A percentile compares a stretch with the other conserved stretches of the same genome.
phyloP scores from a whole-genome alignment of 2,797 vertebrate species.

The Aratinga solstitialis region DNA sequence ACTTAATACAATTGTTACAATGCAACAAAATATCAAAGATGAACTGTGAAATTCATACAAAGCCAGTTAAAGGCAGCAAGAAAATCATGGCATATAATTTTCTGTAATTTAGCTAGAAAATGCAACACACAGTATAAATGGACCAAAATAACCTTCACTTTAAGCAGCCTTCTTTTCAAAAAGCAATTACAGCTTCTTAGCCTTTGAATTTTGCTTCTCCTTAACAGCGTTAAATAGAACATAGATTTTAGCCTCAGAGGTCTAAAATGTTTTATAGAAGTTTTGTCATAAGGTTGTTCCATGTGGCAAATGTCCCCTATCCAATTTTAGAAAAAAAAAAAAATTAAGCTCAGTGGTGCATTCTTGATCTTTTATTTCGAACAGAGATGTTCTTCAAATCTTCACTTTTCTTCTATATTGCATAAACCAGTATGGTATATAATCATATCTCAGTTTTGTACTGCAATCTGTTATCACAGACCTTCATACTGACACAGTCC shows the following conservation, averaged over 20 bases:
- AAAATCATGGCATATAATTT: conserved; percentile 27
- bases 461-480: not conserved
- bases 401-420: conserved; percentile 7
- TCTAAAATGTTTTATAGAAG: conserved; percentile 26
- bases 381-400: conserved; percentile 1
- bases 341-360: not conserved
- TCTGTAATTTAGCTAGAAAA: conserved; percentile 43
- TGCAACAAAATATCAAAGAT: conserved; percentile 6
- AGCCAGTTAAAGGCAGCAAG: not conserved
- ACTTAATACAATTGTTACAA: not conserved
- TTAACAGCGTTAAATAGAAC: conserved; percentile 17
- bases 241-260: conserved; percentile 11
- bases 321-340: not conserved
- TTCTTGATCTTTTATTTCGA: conserved; percentile 42
- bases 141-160: conserved; percentile 51
- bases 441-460: conserved; percentile 1
- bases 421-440: conserved; percentile 17
- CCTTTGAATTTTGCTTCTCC: conserved; percentile 34
- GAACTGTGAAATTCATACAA: not conserved
- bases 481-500: not conserved
- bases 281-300: conserved; percentile 15
- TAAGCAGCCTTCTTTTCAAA: conserved; percentile 30
- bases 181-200: conserved; percentile 38
- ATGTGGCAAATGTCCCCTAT: not conserved
- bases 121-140: conserved; percentile 19